Evolutionary conservation across 2,888 invertebrate species (phyloP), one percentile per base, ranked within the genome.

Genomic region (Cephus pulcher): DNA sequence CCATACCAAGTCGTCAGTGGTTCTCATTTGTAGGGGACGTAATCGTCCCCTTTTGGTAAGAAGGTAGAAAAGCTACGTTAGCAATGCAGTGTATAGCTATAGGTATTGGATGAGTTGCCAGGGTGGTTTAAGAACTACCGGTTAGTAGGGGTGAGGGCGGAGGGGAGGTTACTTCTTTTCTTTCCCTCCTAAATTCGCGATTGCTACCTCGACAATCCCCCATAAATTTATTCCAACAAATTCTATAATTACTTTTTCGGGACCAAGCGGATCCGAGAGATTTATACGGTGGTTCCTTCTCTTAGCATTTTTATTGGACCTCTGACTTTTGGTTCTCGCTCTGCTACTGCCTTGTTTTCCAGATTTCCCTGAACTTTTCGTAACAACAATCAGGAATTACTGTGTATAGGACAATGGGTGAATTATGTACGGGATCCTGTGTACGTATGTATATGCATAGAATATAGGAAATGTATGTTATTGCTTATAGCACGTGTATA

Each of bases 151-250:
- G 56, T 4, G 37, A 15, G 37, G 37, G 4, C 1, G 23, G 23
- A 23, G 6, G 23, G 56, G 23, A 9, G 9, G 77, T 81, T 81
- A 81, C 78, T 84, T 85, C 81, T 83, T 56, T 81, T 82, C 75
- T 80, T 82, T 80, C 84, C 82, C 82, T 82, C 80, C 82, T 84
- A 84, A 89, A 88, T 86, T 88, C 84, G 82, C 87, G 86, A 90
- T 89, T 85, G 83, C 86, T 78, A 78, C 80, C 80, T 79, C 82
- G 82, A 86, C 79, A 69, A 73, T 74, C 78, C 75, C 81, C 83
- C 88, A 88, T 89, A 90, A 90, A 90, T 90, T 90, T 90, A 89
- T 90, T 90, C 90, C 86, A 90, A 89, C 89, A 89, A 90, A 90
- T 90, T 90, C 89, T 89, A 89, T 90, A 90, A 90, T 90, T 90